A percentile compares a stretch with the other conserved stretches of the same genome.
phyloP scores from a whole-genome alignment of 2,797 vertebrate genomes.

The Melanotaenia nigrans region DNA sequence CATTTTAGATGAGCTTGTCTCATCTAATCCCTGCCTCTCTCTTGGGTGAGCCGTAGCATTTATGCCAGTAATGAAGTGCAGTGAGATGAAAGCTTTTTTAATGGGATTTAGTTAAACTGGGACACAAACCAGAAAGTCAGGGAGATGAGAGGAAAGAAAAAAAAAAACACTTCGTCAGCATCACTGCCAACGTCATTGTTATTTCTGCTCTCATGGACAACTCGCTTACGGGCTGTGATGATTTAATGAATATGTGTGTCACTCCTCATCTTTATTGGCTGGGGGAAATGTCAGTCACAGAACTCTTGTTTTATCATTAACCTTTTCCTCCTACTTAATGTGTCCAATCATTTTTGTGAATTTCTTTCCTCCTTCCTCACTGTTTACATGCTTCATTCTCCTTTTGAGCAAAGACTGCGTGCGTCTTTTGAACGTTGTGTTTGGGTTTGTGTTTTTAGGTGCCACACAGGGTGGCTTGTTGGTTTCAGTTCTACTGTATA shows the following conservation, averaged over 20 bases:
- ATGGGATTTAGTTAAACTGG: conserved; percentile 82
- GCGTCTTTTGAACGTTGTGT: conserved; percentile 1
- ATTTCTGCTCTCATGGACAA: conserved; percentile 42
- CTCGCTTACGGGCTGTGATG: conserved; percentile 13
- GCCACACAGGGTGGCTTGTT: conserved; percentile 6
- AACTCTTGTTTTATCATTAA: not conserved
- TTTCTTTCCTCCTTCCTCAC: not conserved
- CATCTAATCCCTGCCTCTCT: conserved; percentile 75
- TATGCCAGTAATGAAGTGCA: conserved; percentile 82
- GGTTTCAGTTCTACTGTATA: not conserved
- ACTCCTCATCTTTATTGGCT: conserved; percentile 21
- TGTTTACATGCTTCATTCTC: not conserved
- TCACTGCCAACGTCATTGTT: conserved; percentile 50
- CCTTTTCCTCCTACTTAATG: conserved; percentile 1
- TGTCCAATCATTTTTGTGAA: not conserved
- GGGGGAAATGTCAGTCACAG: conserved; percentile 28
- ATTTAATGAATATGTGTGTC: conserved; percentile 28
- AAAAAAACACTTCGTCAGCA: conserved; percentile 44
- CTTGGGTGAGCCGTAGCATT: conserved; percentile 69
- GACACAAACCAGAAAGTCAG: conserved; percentile 76
- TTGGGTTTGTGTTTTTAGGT: not conserved
- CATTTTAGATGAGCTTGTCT: conserved; percentile 73
- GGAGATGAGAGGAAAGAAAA: conserved; percentile 35
- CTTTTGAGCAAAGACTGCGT: conserved; percentile 5
- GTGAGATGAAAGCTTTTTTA: conserved; percentile 83